Evolutionary conservation across 1,140 invertebrate genomes (phyloP).

Genomic region (Lysiphlebus fabarum): DNA sequence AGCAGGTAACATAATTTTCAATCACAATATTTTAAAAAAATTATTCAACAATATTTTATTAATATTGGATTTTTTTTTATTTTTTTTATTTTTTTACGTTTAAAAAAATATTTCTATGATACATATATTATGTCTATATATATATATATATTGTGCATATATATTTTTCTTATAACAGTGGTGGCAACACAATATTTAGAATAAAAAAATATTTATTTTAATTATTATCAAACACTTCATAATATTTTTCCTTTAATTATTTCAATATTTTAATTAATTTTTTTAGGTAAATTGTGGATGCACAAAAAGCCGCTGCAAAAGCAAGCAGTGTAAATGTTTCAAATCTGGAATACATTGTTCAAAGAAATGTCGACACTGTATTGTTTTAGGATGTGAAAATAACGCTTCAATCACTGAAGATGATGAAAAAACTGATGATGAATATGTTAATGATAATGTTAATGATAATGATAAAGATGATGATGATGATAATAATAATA

Average conservation of each 20-base stretch:
- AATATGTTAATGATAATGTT: constrained; percentile 2
- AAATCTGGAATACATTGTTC: not conserved
- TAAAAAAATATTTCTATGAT: not conserved
- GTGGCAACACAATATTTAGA: not conserved
- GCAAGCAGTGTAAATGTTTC: not conserved
- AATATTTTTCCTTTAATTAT: not conserved
- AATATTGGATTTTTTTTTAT: too few relatives aligned
- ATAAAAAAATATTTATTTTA: not conserved
- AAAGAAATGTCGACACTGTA: not conserved
- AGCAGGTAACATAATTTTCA: constrained; percentile 24
- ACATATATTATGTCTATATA: not conserved
- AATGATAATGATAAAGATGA: too few relatives aligned
- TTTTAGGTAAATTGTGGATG: constrained; percentile 11
- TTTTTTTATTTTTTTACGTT: too few relatives aligned
- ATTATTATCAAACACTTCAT: not conserved
- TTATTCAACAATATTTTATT: too few relatives aligned
- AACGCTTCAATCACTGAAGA: not conserved
- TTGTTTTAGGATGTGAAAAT: not conserved
- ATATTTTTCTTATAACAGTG: not conserved
- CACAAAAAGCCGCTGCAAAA: constrained; percentile 4
- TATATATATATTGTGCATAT: not conserved
- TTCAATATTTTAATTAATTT: not conserved
- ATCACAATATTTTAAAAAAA: not conserved
- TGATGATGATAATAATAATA: not conserved
- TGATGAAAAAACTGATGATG: not conserved